Evolutionary conservation across 2,888 invertebrate species (phyloP), one percentile per base, ranked within the genome.

Genomic region (Limnephilus rhombicus): DNA sequence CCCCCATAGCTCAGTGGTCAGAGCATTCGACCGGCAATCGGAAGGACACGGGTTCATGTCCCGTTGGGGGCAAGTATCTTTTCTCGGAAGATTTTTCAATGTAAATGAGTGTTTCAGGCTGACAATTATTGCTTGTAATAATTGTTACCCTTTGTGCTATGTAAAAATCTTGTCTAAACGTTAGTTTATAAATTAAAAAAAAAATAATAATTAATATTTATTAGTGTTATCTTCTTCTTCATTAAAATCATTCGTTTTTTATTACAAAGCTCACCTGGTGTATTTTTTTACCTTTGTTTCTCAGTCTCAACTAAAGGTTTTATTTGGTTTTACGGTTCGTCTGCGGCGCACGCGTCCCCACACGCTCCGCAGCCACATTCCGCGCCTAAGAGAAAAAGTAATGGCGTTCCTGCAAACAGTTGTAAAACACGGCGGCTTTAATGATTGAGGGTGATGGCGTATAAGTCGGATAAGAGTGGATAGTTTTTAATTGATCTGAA

Each of bases 301-400:
- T 68, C 68, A 0, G 68, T n/a, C 24, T 68, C 24, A 24, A 68
- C 68, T 68, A 68, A 68, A 68, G 68, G 68, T 68, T 68, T 68
- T 68, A 68, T 68, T 68, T 68, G 68, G 24, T 68, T 68, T 68
- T 24, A 68, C 24, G 68, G 68, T n/a, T 68, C 68, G 68, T n/a
- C 68, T 68, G 68, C n/a, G n/a, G 24, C 68, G 68, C 68, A 68
- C 68, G 68, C 68, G n/a, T 68, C 68, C 68, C 68, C 0, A 7
- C 68, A 68, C 68, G 83, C 83, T 41, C 37, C 83, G 24, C 2
- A 83, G 83, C 24, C 37, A 37, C 34, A 24, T 83, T 83, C 15
- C 37, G 83, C 83, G 83, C 37, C 24, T 83, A 83, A 83, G 83
- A 83, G 83, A 83, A 83, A 83, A 83, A 83, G 83, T 83, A 83